Evolutionary conservation across 37 sponge, comb jelly and placozoan species (phyloP).

Genomic region (Eunapius fragilis): DNA sequence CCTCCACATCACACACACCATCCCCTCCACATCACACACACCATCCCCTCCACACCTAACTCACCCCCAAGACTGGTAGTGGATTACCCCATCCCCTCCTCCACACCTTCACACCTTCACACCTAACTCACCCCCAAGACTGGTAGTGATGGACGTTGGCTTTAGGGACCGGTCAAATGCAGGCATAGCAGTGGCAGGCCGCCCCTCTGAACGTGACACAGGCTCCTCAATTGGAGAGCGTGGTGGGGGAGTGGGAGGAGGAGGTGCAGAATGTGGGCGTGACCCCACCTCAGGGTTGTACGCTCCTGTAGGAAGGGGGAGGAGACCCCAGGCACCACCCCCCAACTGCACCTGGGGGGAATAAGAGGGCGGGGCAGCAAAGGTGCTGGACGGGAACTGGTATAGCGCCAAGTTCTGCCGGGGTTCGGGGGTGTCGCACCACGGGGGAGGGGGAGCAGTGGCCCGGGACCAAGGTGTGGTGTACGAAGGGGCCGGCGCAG

Average conservation of each 20-base stretch:
- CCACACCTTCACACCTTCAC: too few relatives aligned
- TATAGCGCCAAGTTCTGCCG: background rate
- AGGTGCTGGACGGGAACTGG: background rate
- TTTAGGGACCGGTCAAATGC: background rate
- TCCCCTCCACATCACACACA: too few relatives aligned
- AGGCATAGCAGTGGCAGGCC: background rate
- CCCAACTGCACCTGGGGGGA: background rate
- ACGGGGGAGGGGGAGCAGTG: background rate
- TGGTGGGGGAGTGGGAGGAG: background rate
- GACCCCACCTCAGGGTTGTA: background rate
- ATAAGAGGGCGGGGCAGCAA: background rate
- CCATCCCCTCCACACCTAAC: too few relatives aligned
- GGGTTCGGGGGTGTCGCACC: background rate
- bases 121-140: slow-evolving; percentile 7
- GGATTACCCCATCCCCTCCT: too few relatives aligned
- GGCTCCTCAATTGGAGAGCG: background rate
- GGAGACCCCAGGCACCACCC: background rate
- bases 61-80: slow-evolving; percentile 26
- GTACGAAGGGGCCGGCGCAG: background rate
- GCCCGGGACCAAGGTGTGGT: background rate
- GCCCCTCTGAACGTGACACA: background rate
- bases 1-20: too few relatives aligned
- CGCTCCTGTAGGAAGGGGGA: background rate
- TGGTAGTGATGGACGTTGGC: background rate
- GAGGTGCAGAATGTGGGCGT: background rate